Evolutionary conservation across 2,888 invertebrate species (phyloP), one percentile per base, ranked within the genome.

Genomic region (Dioctria linearis): DNA sequence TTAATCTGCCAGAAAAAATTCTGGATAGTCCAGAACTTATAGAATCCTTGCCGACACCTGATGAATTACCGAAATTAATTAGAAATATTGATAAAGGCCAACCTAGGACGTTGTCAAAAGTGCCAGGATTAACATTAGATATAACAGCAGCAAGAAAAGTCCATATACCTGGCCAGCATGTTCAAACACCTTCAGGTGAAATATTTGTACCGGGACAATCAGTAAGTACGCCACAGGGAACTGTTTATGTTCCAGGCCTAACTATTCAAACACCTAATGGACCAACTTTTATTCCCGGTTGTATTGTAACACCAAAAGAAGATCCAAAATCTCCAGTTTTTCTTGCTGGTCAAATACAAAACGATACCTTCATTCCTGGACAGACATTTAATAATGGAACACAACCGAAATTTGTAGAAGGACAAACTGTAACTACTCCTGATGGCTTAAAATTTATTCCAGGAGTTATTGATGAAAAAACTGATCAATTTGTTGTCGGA

Each of bases 121-220:
- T 76, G 25, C 76, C 76, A 37, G 94, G 94, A 57, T 89, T 94
- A 25, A 91, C 90, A 54, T 86, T 95, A 78, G 91, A 93, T 81
- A 92, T 93, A 80, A 91, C 93, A 75, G 93, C 93, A 85, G 93
- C 93, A 3, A 91, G 91, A 85, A 92, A 91, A 84, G 81, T 83
- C 0, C 94, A 95, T 86, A 87, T 95, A 66, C 91, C 93, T 2
- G 95, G 95, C 0, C 94, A 94, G 88, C 92, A 93, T 84, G 88
- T 95, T 2, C 91, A 92, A 82, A 94, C 94, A 0, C 93, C 93
- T 69, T 91, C 91, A 80, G 94, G 94, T 3, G 91, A 92, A 49
- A 88, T 93, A 65, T 95, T 95, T 86, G 92, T 95, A 11, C 94
- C 95, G 0, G 95, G 95, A 3, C 94, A 94, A 88, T 93, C 94